These are phyloP conservation scores for Aramus guarauna DNA, from an alignment of 2,113 vertebrate genomes.

Conservation along the genomic window DNA sequence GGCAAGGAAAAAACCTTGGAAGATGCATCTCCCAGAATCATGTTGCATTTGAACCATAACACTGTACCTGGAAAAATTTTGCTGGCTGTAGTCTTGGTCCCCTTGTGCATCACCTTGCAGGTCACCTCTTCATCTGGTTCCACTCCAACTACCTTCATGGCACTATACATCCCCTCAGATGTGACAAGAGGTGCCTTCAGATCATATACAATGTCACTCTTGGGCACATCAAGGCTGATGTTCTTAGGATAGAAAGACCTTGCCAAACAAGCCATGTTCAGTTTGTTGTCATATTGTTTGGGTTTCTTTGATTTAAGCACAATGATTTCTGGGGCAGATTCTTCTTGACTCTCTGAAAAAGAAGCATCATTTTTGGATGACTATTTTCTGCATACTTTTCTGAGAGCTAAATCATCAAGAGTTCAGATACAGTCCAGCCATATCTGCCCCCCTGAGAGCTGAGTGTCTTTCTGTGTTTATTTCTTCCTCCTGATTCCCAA, in stretches of 20 bases:
- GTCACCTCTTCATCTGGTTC: not conserved
- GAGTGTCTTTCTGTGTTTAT: not conserved
- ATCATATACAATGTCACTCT: not conserved
- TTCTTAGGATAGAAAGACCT: conserved; percentile 66
- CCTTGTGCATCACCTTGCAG: conserved; percentile 29
- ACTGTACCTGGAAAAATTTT: not conserved
- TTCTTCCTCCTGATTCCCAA: not conserved
- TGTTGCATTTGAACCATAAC: not conserved
- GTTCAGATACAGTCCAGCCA: not conserved
- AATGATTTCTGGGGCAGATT: conserved; percentile 54
- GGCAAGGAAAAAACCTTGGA: not conserved
- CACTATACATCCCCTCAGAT: conserved; percentile 55
- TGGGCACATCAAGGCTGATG: conserved; percentile 22
- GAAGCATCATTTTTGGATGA: not conserved
- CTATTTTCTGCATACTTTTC: not conserved
- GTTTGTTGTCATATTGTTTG: not conserved
- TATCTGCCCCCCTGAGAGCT: not conserved
- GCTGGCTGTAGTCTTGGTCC: not conserved
- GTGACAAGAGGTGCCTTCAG: conserved; percentile 4
- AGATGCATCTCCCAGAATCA: not conserved
- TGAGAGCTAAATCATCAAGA: not conserved
- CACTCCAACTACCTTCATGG: conserved; percentile 42
- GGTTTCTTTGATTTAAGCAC: conserved; percentile 33
- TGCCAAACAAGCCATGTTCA: conserved; percentile 57
- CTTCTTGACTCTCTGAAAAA: conserved; percentile 33